Evolutionary conservation across 2,113 vertebrate species (phyloP).

Genomic region (Electrona antarctica): DNA sequence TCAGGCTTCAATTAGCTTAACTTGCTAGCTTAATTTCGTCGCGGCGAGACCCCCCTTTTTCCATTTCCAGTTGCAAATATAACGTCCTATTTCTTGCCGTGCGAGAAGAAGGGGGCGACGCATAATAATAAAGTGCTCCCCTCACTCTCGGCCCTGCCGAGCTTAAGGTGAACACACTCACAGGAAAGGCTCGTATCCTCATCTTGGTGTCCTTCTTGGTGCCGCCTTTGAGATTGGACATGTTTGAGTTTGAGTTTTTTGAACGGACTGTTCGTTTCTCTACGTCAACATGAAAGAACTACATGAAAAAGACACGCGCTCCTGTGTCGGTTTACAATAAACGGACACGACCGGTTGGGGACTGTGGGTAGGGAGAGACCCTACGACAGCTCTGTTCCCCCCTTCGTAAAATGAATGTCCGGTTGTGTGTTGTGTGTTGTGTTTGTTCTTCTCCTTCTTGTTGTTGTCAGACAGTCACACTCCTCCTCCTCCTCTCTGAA

Average conservation of each 20-base stretch:
- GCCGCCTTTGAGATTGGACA: constrained; percentile 93
- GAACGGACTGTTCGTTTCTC: constrained; percentile 61
- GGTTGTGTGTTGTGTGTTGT: neutral
- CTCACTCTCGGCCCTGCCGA: constrained; percentile 40
- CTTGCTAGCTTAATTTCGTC: too few relatives aligned
- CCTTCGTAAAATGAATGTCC: constrained; percentile 48
- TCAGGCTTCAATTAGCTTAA: too few relatives aligned
- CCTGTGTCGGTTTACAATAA: constrained; percentile 43
- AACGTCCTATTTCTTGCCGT: constrained; percentile 9
- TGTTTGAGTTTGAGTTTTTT: constrained; percentile 75
- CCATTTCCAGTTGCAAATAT: constrained; percentile 25
- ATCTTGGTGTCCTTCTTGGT: constrained; percentile 97
- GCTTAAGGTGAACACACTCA: constrained; percentile 77
- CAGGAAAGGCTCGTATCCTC: constrained; percentile 96
- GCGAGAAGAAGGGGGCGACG: too few relatives aligned
- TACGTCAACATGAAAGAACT: constrained; percentile 72
- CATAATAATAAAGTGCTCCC: too few relatives aligned
- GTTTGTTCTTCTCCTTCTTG: constrained; percentile 35
- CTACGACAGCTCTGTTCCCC: constrained; percentile 37
- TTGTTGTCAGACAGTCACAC: constrained; percentile 58
- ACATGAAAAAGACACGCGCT: constrained; percentile 61
- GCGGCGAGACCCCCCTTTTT: too few relatives aligned
- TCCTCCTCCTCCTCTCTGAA: constrained; percentile 22
- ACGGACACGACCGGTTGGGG: constrained; percentile 18
- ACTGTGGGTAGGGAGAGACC: constrained; percentile 37